A percentile compares a stretch with the other conserved stretches of the same genome.
These are phyloP conservation scores for Meganola albula DNA, from an alignment of 2,888 invertebrate species.

Conservation along the genomic window DNA sequence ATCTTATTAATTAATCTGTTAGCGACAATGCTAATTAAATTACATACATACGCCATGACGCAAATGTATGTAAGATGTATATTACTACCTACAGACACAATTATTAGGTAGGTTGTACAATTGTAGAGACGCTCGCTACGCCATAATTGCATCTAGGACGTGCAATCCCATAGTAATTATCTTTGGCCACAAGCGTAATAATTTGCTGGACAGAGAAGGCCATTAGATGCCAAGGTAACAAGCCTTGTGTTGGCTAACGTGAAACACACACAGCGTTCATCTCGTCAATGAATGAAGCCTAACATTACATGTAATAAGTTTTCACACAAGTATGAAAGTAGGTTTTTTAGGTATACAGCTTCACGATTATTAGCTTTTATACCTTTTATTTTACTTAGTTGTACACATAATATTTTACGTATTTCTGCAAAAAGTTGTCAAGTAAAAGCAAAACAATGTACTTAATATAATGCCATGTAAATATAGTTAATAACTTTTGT, in stretches of 20 bases:
- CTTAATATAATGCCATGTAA: no score
- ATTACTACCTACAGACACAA: constrained; percentile 6
- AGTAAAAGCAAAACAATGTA: no score
- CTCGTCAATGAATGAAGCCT: no score
- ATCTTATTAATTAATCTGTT: constrained; percentile 10
- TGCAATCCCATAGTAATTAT: constrained; percentile 64
- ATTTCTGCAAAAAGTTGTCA: no score
- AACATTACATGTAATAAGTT: no score
- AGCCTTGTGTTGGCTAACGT: constrained; percentile 21
- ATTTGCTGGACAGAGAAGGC: constrained; percentile 38
- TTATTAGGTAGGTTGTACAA: constrained; percentile 33
- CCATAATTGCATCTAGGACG: constrained; percentile 58
- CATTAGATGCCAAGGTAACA: constrained; percentile 49
- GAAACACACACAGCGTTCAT: constrained; percentile 21
- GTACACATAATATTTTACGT: no score
- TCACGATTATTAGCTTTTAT: no score
- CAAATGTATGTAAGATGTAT: no score
- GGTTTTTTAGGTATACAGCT: no score
- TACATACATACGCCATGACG: constrained; percentile 9
- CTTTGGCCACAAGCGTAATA: constrained; percentile 56
- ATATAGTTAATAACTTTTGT: no score
- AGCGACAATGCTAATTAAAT: constrained; percentile 12
- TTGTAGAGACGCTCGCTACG: constrained; percentile 6
- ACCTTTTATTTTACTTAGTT: no score
- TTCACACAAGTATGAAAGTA: no score